Evolutionary conservation across 1,140 invertebrate species (phyloP).

Genomic region (Musca domestica): DNA sequence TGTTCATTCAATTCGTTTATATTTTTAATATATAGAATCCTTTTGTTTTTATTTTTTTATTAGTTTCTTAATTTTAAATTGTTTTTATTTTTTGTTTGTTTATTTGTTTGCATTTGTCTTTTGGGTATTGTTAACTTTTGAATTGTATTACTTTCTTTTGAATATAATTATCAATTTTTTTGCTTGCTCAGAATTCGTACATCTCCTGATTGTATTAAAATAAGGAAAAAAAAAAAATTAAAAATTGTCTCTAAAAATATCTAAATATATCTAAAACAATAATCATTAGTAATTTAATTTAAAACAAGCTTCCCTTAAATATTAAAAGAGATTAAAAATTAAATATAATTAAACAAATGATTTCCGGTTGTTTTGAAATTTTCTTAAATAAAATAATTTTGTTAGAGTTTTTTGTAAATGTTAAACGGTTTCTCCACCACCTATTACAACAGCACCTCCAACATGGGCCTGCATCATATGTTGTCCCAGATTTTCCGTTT

Average conservation of each 20-base stretch:
- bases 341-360: not conserved
- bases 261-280: not conserved
- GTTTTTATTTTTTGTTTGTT: not conserved
- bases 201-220: not conserved
- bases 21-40: conserved; percentile 20
- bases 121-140: conserved; percentile 53
- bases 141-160: conserved; percentile 39
- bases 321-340: conserved; percentile 16
- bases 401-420: conserved; percentile 2
- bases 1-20: conserved; percentile 15
- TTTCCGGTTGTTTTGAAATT: not conserved
- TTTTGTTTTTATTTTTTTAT: conserved; percentile 5
- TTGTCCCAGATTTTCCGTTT: conserved; percentile 7
- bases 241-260: not conserved
- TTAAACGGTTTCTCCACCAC: conserved; percentile 7
- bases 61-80: not conserved
- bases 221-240: not conserved
- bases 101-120: conserved; percentile 34
- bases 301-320: not conserved
- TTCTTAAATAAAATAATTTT: not conserved
- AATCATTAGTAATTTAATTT: not conserved
- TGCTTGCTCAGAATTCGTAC: not conserved
- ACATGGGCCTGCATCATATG: not conserved
- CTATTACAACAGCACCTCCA: not conserved
- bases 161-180: not conserved